Base-by-base conservation (phyloP, 2,113 vertebrate species). In the Sylvia atricapilla region DNA sequence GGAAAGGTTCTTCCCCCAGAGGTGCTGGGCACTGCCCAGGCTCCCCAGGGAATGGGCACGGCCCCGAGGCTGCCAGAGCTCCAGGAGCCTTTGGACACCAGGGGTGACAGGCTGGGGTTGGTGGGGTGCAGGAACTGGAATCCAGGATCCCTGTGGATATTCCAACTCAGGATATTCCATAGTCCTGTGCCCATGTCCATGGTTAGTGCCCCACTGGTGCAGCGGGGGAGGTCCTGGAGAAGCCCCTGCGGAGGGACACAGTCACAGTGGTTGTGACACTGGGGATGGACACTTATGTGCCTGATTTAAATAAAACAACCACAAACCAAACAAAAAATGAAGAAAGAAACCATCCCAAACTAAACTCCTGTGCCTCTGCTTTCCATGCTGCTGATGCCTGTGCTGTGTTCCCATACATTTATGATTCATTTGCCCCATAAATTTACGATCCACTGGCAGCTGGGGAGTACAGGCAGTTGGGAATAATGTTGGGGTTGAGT, bases 141-240 rank as follows among this genome's bases (percentile, higher is more conserved):
- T 50, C 7, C 0, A 0, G 20, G 47, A 5, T 63, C 56, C 28
- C 4, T n/a, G 49, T 3, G 74, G 41, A 2, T 41, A 15, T 20
- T 39, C 27, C 64, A 33, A 3, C 49, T 15, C 17, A 33, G 73
- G 63, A 22, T 10, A 6, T 33, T 53, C 55, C 18, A 21, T 18
- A 7, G 3, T 13, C 58, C 41, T 8, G 0, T 47, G 46, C 3
- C 31, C 3, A 0, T 8, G 23, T 6, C 60, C 9, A 0, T 28
- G 11, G 24, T 56, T 25, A 0, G 1, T 15, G 23, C 43, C 39
- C 39, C 21, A 3, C 6, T 44, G 39, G 18, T 47, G 44, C 25
- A 43, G 37, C 9, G 11, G n/a, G 17, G 22, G 7, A 4, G 9
- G 13, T 37, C 47, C 46, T 28, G 14, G 17, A 6, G 18, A 16